Evolutionary conservation across 2,113 vertebrate species (phyloP).

Genomic region (Hippolais icterina): DNA sequence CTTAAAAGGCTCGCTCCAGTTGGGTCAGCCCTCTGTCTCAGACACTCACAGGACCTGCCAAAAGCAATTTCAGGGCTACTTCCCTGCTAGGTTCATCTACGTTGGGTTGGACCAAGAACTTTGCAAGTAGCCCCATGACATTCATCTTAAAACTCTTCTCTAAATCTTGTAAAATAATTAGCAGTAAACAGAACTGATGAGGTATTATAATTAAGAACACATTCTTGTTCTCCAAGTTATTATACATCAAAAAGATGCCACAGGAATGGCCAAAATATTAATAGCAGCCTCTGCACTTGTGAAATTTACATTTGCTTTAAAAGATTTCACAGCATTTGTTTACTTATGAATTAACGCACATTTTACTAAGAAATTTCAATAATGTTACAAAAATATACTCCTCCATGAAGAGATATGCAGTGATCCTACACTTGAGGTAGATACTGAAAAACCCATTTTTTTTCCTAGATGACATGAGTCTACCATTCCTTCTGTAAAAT

Average conservation of each 20-base stretch:
- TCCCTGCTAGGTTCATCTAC: background rate
- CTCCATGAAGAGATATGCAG: background rate
- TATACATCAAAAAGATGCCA: background rate
- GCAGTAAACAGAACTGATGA: background rate
- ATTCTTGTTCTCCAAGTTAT: background rate
- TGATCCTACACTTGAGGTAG: background rate
- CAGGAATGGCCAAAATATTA: background rate
- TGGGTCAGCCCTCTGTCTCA: background rate
- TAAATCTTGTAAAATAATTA: background rate
- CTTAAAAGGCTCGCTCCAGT: background rate
- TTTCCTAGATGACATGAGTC: background rate
- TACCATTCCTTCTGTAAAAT: background rate
- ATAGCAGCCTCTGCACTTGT: background rate
- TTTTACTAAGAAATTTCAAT: background rate
- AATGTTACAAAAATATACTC: background rate
- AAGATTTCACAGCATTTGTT: background rate
- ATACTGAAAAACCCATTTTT: fast-evolving
- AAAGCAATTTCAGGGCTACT: background rate
- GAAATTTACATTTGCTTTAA: background rate
- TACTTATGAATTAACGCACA: background rate
- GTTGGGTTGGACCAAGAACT: background rate
- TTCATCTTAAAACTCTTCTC: background rate
- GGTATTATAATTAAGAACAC: background rate
- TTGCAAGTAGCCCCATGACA: background rate
- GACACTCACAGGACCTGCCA: background rate